Evolutionary conservation across 2,113 vertebrate genomes (phyloP).

Genomic region (Chaetorhynchus papuensis): DNA sequence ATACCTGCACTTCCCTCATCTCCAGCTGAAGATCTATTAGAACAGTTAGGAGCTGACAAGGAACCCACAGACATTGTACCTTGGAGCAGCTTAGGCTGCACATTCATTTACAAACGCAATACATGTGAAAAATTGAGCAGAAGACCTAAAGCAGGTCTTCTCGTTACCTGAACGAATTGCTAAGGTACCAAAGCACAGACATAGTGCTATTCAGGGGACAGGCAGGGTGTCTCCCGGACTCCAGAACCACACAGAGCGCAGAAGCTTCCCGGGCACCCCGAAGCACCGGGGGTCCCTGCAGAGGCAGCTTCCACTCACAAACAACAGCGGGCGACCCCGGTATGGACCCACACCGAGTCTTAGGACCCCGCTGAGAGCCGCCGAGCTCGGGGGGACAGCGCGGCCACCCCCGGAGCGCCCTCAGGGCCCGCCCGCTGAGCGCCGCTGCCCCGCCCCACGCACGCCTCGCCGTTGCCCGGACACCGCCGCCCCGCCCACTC

Average conservation of each 20-base stretch:
- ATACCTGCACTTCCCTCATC: not conserved
- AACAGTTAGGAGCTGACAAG: not conserved
- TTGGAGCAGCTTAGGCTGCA: not conserved
- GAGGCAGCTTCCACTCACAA: too few species aligned
- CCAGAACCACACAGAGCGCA: fast-evolving
- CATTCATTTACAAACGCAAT: not conserved
- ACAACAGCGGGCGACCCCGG: not conserved
- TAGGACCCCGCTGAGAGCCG: fast-evolving
- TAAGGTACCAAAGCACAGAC: too few species aligned
- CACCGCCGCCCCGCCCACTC: not conserved
- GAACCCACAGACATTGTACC: not conserved
- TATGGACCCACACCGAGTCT: fast-evolving
- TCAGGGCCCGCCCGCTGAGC: not conserved
- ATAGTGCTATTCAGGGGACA: fast-evolving
- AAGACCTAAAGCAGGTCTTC: not conserved
- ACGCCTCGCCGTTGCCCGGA: not conserved
- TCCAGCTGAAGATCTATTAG: not conserved
- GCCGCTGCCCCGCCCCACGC: not conserved
- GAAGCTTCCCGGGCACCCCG: fast-evolving
- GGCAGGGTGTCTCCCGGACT: fast-evolving
- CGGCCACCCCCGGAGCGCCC: not conserved
- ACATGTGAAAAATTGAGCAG: not conserved
- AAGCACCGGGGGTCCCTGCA: not conserved
- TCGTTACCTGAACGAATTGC: fast-evolving
- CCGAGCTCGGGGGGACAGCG: fast-evolving